Base-by-base conservation (phyloP, 92 coral and sea anemone genomes). In the Epizoanthus illoricatus region DNA sequence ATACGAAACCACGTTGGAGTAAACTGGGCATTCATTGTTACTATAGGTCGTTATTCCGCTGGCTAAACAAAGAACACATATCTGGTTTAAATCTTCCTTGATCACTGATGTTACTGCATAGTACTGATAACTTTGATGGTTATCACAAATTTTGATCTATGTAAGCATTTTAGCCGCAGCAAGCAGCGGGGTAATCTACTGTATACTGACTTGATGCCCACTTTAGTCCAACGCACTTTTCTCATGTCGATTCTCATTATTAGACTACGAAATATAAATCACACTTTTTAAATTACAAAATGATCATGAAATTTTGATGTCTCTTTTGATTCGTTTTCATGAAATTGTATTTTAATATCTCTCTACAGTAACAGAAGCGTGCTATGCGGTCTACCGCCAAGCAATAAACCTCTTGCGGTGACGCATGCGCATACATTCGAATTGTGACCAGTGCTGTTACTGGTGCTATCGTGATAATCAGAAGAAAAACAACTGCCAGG, bases 311-410 rank as follows among this genome's bases (percentile, higher is more conserved):
- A 36, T 64, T 64, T 64, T 12, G 23, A 64, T 64, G 7, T 64
- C 69, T 64, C 23, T 64, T n/a, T 64, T 24, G 36, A 64, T 64
- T 64, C 69, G 33, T 64, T 64, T 64, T 64, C 69, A 36, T 64
- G 69, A 64, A 64, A 40, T 36, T 64, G 69, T 64, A 64, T n/a
- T 64, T 28, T 28, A 28, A 28, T 28, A 28, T 28, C 36, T 28
- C 36, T 28, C 69, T 64, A 1, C 20, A 64, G 23, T 40, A 64
- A 24, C 23, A 40, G 23, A 24, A 64, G 23, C 69, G 69, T 64
- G 23, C 69, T 64, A 64, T 64, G 69, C 69, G 69, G 69, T 64
- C 20, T 64, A 64, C 69, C 69, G 69, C 69, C 23, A 64, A 64
- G 69, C 69, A 64, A 64, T 64, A 64, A 64, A 64, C 69, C 69